These are phyloP conservation scores for Trissoscelio sp. DNA, from an alignment of 2,888 invertebrate species.

Conservation along the genomic window DNA sequence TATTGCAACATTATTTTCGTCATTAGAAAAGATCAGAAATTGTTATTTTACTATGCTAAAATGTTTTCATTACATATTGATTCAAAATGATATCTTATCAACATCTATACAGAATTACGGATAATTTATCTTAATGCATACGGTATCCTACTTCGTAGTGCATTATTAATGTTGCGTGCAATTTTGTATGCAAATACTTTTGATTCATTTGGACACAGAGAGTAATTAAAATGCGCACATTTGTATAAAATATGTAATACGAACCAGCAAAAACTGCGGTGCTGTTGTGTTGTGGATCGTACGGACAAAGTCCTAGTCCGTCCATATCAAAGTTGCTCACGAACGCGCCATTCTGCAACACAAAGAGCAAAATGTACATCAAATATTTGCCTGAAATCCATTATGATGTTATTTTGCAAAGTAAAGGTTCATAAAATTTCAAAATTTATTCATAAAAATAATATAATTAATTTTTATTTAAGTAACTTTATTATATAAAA, in stretches of 20 bases:
- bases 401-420: not conserved
- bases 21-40: too few relatives aligned
- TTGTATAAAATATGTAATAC: conserved; percentile 72
- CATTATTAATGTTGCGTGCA: conserved; percentile 23
- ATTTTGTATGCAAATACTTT: conserved; percentile 43
- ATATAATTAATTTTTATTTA: too few relatives aligned
- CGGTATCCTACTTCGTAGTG: not conserved
- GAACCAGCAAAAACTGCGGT: conserved; percentile 92
- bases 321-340: conserved; percentile 88
- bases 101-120: too few relatives aligned
- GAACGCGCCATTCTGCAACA: conserved; percentile 84
- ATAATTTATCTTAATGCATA: conserved; percentile 16
- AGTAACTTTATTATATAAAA: too few relatives aligned
- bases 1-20: conserved; percentile 5
- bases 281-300: conserved; percentile 97
- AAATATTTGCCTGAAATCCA: conserved; percentile 11
- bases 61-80: too few relatives aligned
- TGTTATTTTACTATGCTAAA: too few relatives aligned
- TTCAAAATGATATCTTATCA: too few relatives aligned
- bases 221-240: conserved; percentile 43
- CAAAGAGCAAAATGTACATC: conserved; percentile 68
- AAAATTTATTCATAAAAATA: too few relatives aligned
- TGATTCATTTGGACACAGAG: conserved; percentile 11
- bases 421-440: too few relatives aligned
- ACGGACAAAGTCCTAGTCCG: conserved; percentile 95